Base-by-base conservation (phyloP, 2,888 invertebrate genomes). In the Diadromus collaris region DNA sequence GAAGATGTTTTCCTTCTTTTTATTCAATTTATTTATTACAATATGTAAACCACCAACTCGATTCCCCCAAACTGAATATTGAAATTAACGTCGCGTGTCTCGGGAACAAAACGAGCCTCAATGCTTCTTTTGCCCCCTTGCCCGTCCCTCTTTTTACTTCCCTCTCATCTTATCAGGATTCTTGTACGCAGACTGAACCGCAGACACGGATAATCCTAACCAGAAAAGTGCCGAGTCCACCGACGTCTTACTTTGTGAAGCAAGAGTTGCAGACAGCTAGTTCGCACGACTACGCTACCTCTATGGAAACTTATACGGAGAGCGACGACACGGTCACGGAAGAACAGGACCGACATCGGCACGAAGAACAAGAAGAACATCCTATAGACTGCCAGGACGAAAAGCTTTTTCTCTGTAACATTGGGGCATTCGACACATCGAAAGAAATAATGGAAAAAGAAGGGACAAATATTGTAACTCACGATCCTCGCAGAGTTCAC, bases 131-230 rank as follows among this genome's bases (percentile, higher is more conserved):
- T n/a, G n/a, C n/a, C n/a, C n/a, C n/a, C n/a, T n/a, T n/a, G n/a
- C 3, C 48, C 51, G 27, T 6, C 51, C 38, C 29, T 56, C 58
- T 16, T 44, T 48, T 48, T n/a, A n/a, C 63, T 64, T 54, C 61
- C 27, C 44, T 72, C 56, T 44, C 44, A 61, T 79, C 82, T 64
- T 84, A 84, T 70, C 82, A 90, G 89, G 88, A 90, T 77, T 86
- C 87, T 38, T 85, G 83, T 51, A 90, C 89, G 6, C 90, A 91
- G 81, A 90, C 90, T 6, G 89, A 90, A 38, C 72, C 85, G 1
- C 84, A 89, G 73, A 82, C 84, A 6, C 86, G 84, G 63, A 84
- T 85, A 69, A 75, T 86, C n/a, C 78, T 88, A 51, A 82, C 87
- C 41, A 88, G 88, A 77, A 82, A 86, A 58, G 76, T 82, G 46